Evolutionary conservation across 2,888 invertebrate genomes (phyloP), one percentile per base, ranked within the genome.

Genomic region (Rapana venosa): DNA sequence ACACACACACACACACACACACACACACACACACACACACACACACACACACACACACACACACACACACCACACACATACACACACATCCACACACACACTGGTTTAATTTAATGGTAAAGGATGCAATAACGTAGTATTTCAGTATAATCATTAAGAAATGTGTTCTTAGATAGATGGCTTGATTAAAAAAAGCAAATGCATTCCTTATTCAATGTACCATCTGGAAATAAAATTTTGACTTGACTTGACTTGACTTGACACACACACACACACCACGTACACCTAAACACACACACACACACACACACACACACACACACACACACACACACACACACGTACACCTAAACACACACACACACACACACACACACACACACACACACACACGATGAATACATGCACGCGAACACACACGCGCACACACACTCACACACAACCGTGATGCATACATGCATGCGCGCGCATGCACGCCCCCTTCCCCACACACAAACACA

Each of bases 21-120:
- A 83, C 83, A 83, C 83, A 83, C 83, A 83, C 83, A 83, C 83
- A 83, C 83, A 83, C 83, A 83, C 83, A 83, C 83, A 83, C 79
- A 81, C 79, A 81, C 79, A 81, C 79, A 32, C 79, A 81, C 30
- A 81, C 79, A 81, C 79, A 81, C 79, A 81, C 79, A 81, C 79
- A 81, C 32, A 32, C 79, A 81, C 79, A 6, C 79, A 81, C 79
- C n/a, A 32, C 79, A 81, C 79, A 81, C 79, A 81, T 6, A 81
- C 79, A 81, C 79, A 81, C 79, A 81, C 32, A 79, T 32, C n/a
- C 79, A 79, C 79, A 79, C 79, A 81, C 36, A 81, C 79, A 79
- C 79, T n/a, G n/a, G n/a, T n/a, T n/a, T n/a, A n/a, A n/a, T n/a
- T n/a, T n/a, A n/a, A n/a, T n/a, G n/a, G n/a, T n/a, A n/a, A n/a